Conservation (phyloP, 2,888 invertebrate genomes). For the Caenorhabditis sinica region DNA sequence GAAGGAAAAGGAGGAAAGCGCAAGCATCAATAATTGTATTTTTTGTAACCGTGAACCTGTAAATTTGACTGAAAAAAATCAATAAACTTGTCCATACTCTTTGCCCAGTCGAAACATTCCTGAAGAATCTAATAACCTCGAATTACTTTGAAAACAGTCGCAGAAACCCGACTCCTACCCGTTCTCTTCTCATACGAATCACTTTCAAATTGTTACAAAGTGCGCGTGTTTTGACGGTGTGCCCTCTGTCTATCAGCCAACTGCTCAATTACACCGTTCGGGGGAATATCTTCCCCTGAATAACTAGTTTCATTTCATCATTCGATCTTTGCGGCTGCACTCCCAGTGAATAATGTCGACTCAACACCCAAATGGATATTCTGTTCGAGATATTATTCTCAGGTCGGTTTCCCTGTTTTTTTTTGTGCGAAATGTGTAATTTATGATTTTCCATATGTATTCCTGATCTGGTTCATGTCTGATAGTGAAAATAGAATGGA, state of each 20-base stretch:
- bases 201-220: constrained; percentile 58
- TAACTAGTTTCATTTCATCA: constrained; percentile 47
- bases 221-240: constrained; percentile 59
- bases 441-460: too few species aligned
- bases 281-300: not conserved
- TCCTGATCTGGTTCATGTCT: too few species aligned
- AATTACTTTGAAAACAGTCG: constrained; percentile 50
- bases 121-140: constrained; percentile 37
- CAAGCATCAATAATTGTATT: constrained; percentile 19
- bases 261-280: constrained; percentile 59
- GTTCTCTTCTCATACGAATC: constrained; percentile 15
- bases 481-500: too few species aligned
- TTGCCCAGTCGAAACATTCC: constrained; percentile 4
- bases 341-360: constrained; percentile 48
- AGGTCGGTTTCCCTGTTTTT: constrained; percentile 28
- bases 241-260: constrained; percentile 32
- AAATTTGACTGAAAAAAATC: not conserved
- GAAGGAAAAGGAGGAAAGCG: constrained; percentile 33
- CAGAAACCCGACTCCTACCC: constrained; percentile 25
- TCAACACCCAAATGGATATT: constrained; percentile 62
- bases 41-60: constrained; percentile 1
- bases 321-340: constrained; percentile 23
- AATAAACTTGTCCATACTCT: constrained; percentile 25
- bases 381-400: constrained; percentile 60
- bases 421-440: too few species aligned